Conservation (phyloP, 2,113 vertebrate genomes). For the Atrichornis clamosus region DNA sequence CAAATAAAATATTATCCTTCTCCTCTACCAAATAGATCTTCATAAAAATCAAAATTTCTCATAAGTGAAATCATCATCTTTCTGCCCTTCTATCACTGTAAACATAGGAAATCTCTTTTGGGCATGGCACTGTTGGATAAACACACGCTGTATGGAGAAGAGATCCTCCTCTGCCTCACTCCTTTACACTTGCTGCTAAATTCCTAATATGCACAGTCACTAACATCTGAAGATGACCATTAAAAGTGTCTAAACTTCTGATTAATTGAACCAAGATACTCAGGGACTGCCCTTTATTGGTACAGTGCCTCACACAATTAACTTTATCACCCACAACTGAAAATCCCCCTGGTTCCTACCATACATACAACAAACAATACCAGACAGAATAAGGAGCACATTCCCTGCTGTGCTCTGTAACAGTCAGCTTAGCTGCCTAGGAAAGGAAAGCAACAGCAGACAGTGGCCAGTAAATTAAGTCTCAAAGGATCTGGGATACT, state of each 20-base stretch:
- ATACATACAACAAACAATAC: not conserved
- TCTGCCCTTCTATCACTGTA: not conserved
- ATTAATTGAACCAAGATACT: not conserved
- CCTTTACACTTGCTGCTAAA: not conserved
- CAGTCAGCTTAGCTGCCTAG: not conserved
- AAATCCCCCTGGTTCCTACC: not conserved
- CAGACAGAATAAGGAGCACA: not conserved
- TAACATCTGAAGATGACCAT: not conserved
- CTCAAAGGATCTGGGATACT: not conserved
- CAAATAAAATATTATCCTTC: not conserved
- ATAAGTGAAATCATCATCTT: not conserved
- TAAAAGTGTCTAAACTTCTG: not conserved
- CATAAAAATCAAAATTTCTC: not conserved
- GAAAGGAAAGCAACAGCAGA: not conserved
- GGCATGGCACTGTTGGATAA: not conserved
- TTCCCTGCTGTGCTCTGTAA: not conserved
- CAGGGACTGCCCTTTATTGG: not conserved
- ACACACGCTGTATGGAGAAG: not conserved
- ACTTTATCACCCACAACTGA: not conserved
- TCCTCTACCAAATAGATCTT: not conserved
- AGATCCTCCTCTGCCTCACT: not conserved
- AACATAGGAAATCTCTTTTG: not conserved
- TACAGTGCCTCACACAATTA: not conserved
- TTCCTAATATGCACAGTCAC: not conserved
- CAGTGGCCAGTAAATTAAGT: not conserved